Conservation (phyloP, 2,113 vertebrate genomes). For the Sminthopsis crassicaudata region DNA sequence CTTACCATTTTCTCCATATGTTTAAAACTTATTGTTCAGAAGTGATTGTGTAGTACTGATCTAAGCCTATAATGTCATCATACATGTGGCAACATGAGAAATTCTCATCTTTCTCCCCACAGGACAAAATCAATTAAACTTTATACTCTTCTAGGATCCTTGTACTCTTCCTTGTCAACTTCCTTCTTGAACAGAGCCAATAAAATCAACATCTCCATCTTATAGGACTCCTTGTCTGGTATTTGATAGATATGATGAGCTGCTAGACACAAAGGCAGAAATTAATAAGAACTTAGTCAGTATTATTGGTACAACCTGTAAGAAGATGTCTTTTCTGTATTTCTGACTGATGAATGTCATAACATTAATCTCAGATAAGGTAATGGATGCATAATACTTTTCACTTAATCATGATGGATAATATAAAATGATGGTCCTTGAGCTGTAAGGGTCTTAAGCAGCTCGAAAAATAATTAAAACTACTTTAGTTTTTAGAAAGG, state of each 20-base stretch:
- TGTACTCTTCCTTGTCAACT: neutral
- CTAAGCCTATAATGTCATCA: neutral
- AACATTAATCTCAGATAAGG: neutral
- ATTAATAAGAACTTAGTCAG: neutral
- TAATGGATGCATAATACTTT: neutral
- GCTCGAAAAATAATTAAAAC: neutral
- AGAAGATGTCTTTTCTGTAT: neutral
- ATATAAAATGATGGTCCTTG: neutral
- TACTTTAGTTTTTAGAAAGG: conserved; percentile 23
- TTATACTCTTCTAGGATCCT: no score
- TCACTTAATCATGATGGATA: neutral
- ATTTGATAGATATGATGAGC: neutral
- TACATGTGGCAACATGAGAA: neutral
- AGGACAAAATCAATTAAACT: neutral
- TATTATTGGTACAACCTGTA: neutral
- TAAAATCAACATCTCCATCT: no score
- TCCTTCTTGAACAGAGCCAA: fast-evolving
- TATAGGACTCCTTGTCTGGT: neutral
- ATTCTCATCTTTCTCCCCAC: neutral
- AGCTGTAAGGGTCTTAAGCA: neutral
- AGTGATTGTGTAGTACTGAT: neutral
- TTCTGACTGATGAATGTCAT: neutral
- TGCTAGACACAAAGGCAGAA: neutral
- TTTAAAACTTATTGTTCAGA: neutral
- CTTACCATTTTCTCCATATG: neutral